Percentiles rank a stretch among this genome's conserved stretches.
Evolutionary conservation across 2,797 vertebrate genomes (phyloP).

Genomic region (Falco novaeseelandiae): DNA sequence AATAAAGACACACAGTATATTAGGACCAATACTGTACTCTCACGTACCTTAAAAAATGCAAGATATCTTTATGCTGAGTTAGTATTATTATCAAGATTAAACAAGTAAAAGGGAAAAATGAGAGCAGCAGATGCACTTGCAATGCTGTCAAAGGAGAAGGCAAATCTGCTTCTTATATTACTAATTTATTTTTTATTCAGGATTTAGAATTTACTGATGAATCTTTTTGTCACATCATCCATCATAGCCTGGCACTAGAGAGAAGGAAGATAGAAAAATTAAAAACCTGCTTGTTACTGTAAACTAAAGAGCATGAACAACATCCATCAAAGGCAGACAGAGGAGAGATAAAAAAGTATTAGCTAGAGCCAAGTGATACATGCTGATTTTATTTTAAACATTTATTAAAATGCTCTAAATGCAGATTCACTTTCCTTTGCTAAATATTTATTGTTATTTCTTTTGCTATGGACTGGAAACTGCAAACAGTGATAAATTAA

Average conservation of each 20-base stretch:
- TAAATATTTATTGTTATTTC: conserved; percentile 34
- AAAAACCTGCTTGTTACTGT: conserved; percentile 59
- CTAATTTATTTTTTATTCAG: conserved; percentile 58
- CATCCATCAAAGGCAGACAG: conserved; percentile 57
- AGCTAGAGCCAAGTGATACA: conserved; percentile 23
- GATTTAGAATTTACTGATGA: conserved; percentile 23
- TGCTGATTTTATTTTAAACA: conserved; percentile 25
- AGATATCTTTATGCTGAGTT: neutral
- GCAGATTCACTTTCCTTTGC: conserved; percentile 1
- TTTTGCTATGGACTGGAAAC: neutral
- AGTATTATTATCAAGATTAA: neutral
- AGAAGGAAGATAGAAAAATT: conserved; percentile 46
- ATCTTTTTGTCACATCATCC: conserved; percentile 50
- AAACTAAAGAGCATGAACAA: conserved; percentile 57
- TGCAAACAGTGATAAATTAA: conserved; percentile 9
- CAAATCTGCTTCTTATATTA: neutral
- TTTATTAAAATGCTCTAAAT: conserved; percentile 41
- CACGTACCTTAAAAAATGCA: neutral
- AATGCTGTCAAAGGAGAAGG: neutral
- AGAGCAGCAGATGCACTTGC: neutral
- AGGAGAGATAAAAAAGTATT: conserved; percentile 32
- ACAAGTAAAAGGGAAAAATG: neutral
- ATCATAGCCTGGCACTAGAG: conserved; percentile 18
- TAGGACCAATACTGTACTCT: neutral
- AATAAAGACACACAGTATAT: neutral